Evolutionary conservation across 1,140 invertebrate genomes (phyloP), one percentile per base, ranked within the genome.

Genomic region (Homarus americanus): DNA sequence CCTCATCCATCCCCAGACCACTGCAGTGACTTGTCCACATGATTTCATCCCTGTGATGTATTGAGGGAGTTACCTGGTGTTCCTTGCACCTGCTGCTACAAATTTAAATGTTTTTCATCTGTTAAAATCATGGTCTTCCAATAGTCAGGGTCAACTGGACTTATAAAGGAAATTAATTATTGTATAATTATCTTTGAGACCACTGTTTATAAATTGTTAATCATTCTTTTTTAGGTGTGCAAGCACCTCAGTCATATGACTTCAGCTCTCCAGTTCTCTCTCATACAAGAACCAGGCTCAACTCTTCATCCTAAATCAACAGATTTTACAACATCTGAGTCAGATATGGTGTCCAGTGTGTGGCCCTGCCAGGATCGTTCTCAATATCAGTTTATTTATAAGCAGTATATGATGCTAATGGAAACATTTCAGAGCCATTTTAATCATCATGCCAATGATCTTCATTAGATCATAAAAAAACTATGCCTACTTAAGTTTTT

Each of bases 371-470:
- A 41, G 38, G 63, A 78, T 34, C 40, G 15, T 12, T 66, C 76
- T 34, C 75, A 87, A 49, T 87, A 87, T 41, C 86, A 87, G 76
- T 79, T 87, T 79, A 87, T 87, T 40, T 87, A 87, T 44, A 76
- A 87, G 49, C 86, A 87, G 44, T 87, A 87, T 79, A 66, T 63
- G 53, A 66, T 38, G 1, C 12, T 87, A 28, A 58, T 79, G 86
- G 76, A 79, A 66, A 66, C 38, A 66, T 53, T 87, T 9, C 72
- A 58, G 32, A 69, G 32, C 5, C 86, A 87, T 79, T 87, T 87
- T 80, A 41, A 40, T 80, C 41, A 79, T 36, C 32, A 79, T 53
- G 15, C 17, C 44, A 36, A 53, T 58, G 28, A 53, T 66, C 28
- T 32, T 49, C 17, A 53, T 41, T 80, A 44, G n/a, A 34, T 24